These are phyloP conservation scores for Holocentrus rufus DNA, from an alignment of 2,797 vertebrate species.

Conservation along the genomic window DNA sequence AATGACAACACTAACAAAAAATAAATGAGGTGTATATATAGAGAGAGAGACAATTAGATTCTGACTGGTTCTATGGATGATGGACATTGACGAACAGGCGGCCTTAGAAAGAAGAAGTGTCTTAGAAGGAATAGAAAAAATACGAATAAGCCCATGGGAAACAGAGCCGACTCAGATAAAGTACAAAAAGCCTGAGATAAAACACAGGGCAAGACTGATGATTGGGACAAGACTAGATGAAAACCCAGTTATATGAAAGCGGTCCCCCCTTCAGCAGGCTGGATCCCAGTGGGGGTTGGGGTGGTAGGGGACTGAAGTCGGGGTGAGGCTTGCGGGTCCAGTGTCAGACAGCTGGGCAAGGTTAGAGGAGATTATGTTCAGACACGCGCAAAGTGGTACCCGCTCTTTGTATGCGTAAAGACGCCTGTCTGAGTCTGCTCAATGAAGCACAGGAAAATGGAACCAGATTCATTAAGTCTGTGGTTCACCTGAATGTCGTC, in stretches of 20 bases:
- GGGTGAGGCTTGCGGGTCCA: background rate
- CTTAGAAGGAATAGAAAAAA: too few species aligned
- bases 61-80: too few species aligned
- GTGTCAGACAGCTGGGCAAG: conserved; percentile 11
- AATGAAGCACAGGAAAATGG: background rate
- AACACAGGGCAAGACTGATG: too few species aligned
- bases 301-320: background rate
- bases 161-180: too few species aligned
- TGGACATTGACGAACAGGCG: too few species aligned
- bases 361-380: conserved; percentile 21
- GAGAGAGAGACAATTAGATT: too few species aligned
- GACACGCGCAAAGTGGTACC: background rate
- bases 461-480: background rate
- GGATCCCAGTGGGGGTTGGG: background rate
- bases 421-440: background rate
- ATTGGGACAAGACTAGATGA: background rate
- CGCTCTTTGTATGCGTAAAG: background rate
- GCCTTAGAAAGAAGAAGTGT: too few species aligned
- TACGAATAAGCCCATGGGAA: too few species aligned
- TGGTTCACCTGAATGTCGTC: background rate
- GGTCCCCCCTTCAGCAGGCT: background rate
- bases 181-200: too few species aligned
- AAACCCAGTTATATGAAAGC: background rate
- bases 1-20: too few species aligned
- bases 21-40: too few species aligned